phyloP scores from a whole-genome alignment of 2,888 invertebrate species.

The Mesochorus sp. region DNA sequence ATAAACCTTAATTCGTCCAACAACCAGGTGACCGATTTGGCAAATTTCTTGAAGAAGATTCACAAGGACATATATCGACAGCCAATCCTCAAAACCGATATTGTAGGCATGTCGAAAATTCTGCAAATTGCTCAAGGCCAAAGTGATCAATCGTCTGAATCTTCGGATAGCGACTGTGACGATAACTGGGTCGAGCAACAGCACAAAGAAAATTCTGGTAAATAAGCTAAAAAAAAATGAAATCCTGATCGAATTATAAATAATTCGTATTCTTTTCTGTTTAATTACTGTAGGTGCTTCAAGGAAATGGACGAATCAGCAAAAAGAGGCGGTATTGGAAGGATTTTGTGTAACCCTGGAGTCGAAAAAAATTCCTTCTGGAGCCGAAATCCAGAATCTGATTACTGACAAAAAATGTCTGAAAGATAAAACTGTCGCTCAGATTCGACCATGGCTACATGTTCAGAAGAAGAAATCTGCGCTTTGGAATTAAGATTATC shows the following conservation, averaged over 20 bases:
- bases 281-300: neutral
- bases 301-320: neutral
- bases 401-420: conserved; percentile 18
- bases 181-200: neutral
- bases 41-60: conserved; percentile 55
- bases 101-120: conserved; percentile 64
- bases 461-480: conserved; percentile 29
- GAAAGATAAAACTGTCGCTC: conserved; percentile 18
- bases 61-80: conserved; percentile 64
- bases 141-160: neutral
- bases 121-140: conserved; percentile 36
- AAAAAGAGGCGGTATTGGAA: neutral
- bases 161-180: neutral
- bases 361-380: conserved; percentile 22
- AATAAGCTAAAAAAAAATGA: neutral
- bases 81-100: conserved; percentile 63
- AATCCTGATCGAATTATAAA: neutral
- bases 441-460: conserved; percentile 22
- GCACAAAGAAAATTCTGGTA: neutral
- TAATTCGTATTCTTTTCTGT: neutral
- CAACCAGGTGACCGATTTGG: conserved; percentile 40
- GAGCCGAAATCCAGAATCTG: conserved; percentile 18
- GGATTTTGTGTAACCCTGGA: neutral
- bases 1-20: conserved; percentile 41
- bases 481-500: no score